Evolutionary conservation across 2,113 vertebrate species (phyloP), one percentile per base, ranked within the genome.

Genomic region (Phaethon lepturus): DNA sequence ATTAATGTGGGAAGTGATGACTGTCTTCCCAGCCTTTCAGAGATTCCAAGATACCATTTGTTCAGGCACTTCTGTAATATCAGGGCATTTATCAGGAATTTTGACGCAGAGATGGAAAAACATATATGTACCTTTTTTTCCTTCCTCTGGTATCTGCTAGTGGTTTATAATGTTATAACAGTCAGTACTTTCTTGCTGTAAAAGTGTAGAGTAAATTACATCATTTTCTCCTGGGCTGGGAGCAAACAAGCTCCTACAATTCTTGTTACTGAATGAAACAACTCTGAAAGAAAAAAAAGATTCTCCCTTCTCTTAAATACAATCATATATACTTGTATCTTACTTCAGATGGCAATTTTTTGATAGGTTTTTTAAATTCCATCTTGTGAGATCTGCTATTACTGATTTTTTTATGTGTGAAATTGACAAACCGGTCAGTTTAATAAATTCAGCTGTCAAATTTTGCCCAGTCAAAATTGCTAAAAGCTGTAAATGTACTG

Each of bases 371-470:
- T 93, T 97, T 95, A 96, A 97, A 98, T 96, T 97, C 66, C 15
- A 9, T 95, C 89, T 96, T 86, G 79, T 86, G 94, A 95, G 96
- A 97, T 91, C 66, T 95, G 86, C 91, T 96, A 75, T 98, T 98
- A 96, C 90, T 94, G 93, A 74, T 96, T 97, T 98, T 77, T 98
- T 91, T 94, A 96, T 97, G 94, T 96, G 93, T 97, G 95, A 95
- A 98, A 98, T 98, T 98, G 98, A 97, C 96, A 98, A 96, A 95
- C 94, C 92, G 96, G 97, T 96, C 98, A 98, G 95, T 97, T 97
- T 95, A 95, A 96, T 98, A 98, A 97, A 98, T 98, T 98, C 95
- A 97, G 77, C 96, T 98, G 97, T 98, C 98, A 98, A 96, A 97
- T 97, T 98, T 96, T 95, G 31, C 95, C 97, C 96, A 95, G 96